Evolutionary conservation across 2,888 invertebrate species (phyloP).

Genomic region (Proisotoma minuta): DNA sequence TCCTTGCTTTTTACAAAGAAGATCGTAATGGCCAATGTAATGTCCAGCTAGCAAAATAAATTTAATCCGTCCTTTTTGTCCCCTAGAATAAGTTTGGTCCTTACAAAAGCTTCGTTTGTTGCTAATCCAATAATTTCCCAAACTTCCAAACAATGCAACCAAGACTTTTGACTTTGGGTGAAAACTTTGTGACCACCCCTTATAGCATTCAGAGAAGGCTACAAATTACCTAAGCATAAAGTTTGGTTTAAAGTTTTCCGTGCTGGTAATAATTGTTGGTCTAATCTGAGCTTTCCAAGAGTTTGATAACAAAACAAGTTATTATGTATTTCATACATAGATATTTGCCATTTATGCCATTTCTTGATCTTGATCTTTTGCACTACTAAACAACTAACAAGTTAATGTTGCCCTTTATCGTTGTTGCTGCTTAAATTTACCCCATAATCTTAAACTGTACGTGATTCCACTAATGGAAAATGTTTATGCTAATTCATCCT

Average conservation of each 20-base stretch:
- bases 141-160: too few species aligned
- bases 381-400: background rate
- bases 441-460: conserved; percentile 13
- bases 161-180: too few species aligned
- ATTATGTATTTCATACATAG: too few species aligned
- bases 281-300: too few species aligned
- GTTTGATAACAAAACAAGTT: conserved; percentile 13
- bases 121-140: background rate
- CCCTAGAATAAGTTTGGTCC: background rate
- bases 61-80: too few species aligned
- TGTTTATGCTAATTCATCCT: conserved; percentile 16
- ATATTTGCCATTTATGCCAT: conserved; percentile 14
- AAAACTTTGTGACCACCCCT: too few species aligned
- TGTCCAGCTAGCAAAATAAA: too few species aligned
- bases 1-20: background rate
- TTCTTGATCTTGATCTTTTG: background rate
- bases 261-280: background rate
- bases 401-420: background rate
- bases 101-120: background rate
- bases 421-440: background rate
- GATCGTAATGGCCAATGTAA: too few species aligned
- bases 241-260: background rate
- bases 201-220: too few species aligned
- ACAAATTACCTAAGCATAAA: too few species aligned
- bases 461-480: conserved; percentile 14